Evolutionary conservation across 2,888 invertebrate species (phyloP), one percentile per base, ranked within the genome.

Genomic region (Xestia ashworthii): DNA sequence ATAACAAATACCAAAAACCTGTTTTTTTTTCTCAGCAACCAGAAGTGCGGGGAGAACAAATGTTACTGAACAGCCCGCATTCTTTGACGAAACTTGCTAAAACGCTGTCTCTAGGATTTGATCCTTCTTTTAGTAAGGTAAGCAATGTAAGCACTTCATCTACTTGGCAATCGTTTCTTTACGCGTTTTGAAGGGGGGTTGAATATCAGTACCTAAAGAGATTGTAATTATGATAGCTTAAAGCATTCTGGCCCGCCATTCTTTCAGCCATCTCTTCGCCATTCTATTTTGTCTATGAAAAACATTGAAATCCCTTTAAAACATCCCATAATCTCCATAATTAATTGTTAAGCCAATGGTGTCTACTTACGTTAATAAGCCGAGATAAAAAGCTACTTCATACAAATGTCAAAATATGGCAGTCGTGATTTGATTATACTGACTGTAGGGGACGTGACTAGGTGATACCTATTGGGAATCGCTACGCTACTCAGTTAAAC

Each of bases 71-170:
- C 79, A 75, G 87, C 11, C 93, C 93, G 1, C 90, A 90, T 65
- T 84, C 89, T 0, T 60, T 94, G 69, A 95, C 94, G 3, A 93
- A 91, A 76, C 88, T 95, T 1, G 91, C 93, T 3, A 95, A 95
- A 83, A 89, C 94, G 0, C 76, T 94, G 6, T 82, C 91, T 19
- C 84, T 89, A 71, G 93, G 92, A 44, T 91, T 93, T 62, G 92
- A 94, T 76, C 94, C 95, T 3, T 91, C 89, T 80, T 95, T 95
- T 82, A 91, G 89, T 65, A 94, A 93, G 94, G 95, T 95, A 88
- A 72, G 73, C 14, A 19, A 53, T 48, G 16, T 19, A 38, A 62
- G 8, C 16, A 32, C 25, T 62, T 62, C 32, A 32, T 32, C 60
- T 60, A 32, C 19, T 19, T 19, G 19, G 0, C 32, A 62, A 32